Evolutionary conservation across 1,140 invertebrate genomes (phyloP), one percentile per base, ranked within the genome.

Genomic region (Drosophila paulistorum): DNA sequence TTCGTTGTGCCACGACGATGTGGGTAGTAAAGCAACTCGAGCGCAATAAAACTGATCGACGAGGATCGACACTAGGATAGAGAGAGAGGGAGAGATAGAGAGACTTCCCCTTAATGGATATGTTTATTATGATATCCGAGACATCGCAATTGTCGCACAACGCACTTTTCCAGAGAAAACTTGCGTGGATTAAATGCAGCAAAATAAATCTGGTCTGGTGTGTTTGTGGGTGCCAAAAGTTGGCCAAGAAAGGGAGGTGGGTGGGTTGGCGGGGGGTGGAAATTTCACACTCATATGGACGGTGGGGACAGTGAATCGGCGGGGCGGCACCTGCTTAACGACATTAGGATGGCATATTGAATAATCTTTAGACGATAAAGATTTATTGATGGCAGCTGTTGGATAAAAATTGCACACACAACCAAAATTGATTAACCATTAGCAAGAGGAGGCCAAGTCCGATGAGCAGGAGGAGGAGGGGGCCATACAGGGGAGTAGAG

Each of bases 381-480:
- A 51, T 51, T 51, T 57, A 59, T 59, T 37, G 14, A 59, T 39
- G 17, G 54, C 51, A 26, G 45, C 20, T 23, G 35, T 39, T 23
- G 54, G 23, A 42, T 20, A 69, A 76, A 76, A 70, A 65, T 55
- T 54, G 63, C 68, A 65, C 66, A 73, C 69, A 48, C 45, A 48
- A 30, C 45, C 7, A 74, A 86, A 85, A 86, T 78, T 86, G 82
- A 85, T 86, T 86, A 86, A 39, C 79, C 41, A 81, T 78, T 58
- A 23, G 57, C 10, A 39, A 11, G 10, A 13, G 37, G 1, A 39
- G 37, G 2, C 26, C 26, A 26, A 55, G 48, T 57, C 61, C 41
- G 41, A 6, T 1, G 41, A 3, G 14, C 17, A 37, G 42, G 14
- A 17, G n/a, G n/a, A 17, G n/a, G 7, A 0, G n/a, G n/a, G 13